Evolutionary conservation across 2,797 vertebrate genomes (phyloP).

Genomic region (Lithobates sylvaticus): DNA sequence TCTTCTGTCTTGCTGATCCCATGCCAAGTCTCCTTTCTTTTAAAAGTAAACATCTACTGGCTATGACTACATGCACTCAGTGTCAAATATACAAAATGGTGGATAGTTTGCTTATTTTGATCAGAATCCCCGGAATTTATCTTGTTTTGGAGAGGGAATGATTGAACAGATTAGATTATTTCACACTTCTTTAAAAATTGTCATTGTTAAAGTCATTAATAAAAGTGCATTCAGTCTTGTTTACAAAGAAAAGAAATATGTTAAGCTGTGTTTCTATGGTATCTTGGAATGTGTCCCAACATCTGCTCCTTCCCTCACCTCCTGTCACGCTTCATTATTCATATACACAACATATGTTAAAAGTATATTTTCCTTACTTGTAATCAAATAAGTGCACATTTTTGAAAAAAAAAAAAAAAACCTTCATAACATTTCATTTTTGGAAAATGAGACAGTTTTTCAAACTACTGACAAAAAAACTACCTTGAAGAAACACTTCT

Average conservation of each 20-base stretch:
- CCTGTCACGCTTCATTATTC: slow-evolving; percentile 57
- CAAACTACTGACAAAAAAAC: neutral
- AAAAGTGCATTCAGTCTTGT: slow-evolving; percentile 36
- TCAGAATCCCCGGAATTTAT: too few relatives aligned
- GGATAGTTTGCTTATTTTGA: too few relatives aligned
- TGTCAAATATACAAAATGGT: too few relatives aligned
- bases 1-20: too few relatives aligned
- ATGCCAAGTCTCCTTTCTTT: too few relatives aligned
- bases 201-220: slow-evolving; percentile 25
- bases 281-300: slow-evolving; percentile 59
- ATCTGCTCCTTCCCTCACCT: slow-evolving; percentile 56
- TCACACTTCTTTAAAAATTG: neutral
- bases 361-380: slow-evolving; percentile 31
- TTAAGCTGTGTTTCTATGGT: slow-evolving; percentile 52
- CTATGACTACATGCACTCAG: too few relatives aligned
- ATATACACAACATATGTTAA: slow-evolving; percentile 55
- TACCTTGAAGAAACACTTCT: slow-evolving; percentile 18
- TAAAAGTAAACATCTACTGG: too few relatives aligned
- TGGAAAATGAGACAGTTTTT: neutral
- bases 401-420: slow-evolving; percentile 14
- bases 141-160: neutral
- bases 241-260: slow-evolving; percentile 37
- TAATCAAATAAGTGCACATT: slow-evolving; percentile 24
- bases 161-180: neutral
- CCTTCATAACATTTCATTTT: neutral